Percentiles rank a stretch among this genome's conserved stretches.
Conservation (phyloP, 2,797 vertebrate genomes). For the Macrochelys suwanniensis region DNA sequence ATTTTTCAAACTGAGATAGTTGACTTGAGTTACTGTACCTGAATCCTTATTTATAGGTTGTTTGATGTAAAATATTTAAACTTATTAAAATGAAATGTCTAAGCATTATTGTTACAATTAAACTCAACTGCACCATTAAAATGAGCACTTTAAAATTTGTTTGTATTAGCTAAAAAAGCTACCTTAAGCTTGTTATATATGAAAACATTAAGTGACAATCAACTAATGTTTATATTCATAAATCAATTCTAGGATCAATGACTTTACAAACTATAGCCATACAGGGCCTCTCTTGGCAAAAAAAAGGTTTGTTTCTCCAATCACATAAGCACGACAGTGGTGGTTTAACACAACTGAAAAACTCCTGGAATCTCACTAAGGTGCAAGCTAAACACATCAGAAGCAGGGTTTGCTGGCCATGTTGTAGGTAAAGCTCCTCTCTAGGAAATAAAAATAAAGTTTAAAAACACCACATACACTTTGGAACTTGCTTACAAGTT, state of each 20-base stretch:
- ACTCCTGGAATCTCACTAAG: neutral
- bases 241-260: neutral
- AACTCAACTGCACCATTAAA: neutral
- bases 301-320: neutral
- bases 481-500: neutral
- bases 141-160: neutral
- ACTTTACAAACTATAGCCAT: neutral
- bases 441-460: neutral
- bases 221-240: neutral
- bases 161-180: neutral
- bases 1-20: conserved; percentile 15
- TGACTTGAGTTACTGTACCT: neutral
- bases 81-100: neutral
- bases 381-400: neutral
- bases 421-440: neutral
- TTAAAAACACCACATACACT: neutral
- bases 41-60: neutral
- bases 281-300: neutral
- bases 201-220: neutral
- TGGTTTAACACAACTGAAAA: neutral
- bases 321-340: neutral
- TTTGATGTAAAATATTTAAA: neutral
- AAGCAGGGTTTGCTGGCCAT: neutral
- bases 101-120: neutral
- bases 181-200: neutral